Evolutionary conservation across 2,797 vertebrate species (phyloP), one percentile per base, ranked within the genome.

Genomic region (Anguilla marmorata): DNA sequence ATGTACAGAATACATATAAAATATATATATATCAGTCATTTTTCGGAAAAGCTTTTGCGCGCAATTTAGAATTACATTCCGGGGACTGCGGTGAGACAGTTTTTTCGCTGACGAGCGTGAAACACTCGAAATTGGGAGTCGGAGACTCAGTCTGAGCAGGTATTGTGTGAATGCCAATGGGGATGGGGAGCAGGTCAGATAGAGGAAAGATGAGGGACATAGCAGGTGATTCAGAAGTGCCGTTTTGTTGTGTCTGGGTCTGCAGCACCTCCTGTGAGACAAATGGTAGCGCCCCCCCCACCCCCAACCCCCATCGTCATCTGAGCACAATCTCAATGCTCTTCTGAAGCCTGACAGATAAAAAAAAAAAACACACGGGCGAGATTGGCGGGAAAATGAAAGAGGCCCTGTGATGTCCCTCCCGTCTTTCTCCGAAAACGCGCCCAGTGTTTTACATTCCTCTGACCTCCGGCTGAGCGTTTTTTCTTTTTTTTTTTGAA

Each of bases 121-220:
- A 41, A 76, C 0, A 19, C 12, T 4, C 37, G 30, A 24, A 41
- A 76, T 76, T 76, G 72, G 72, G 21, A 80, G 41, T 45, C 16
- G 8, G 76, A 80, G 72, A 0, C 76, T 80, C 19, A 8, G 16
- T 8, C 76, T 50, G 76, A 3, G 41, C 76, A n/a, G 76, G 41
- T 80, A n/a, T 80, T 48, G 14, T 48, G 76, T 48, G 76, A 45
- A 80, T 80, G 76, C 76, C 37, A 48, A 80, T 80, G 41, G 76
- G 41, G 37, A 45, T 21, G 76, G 37, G 54, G 37, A 79, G 74
- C 74, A 80, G 76, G 41, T 80, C 16, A 41, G 19, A 30, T 1
- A 21, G 33, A 9, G 33, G 30, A 14, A 33, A 11, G 27, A 30
- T 27, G 30, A 74, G 74, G 41, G 16, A 48, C 37, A 48, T 24